Conservation (phyloP, 1,140 invertebrate genomes). For the Lepidotrigona ventralis region DNA sequence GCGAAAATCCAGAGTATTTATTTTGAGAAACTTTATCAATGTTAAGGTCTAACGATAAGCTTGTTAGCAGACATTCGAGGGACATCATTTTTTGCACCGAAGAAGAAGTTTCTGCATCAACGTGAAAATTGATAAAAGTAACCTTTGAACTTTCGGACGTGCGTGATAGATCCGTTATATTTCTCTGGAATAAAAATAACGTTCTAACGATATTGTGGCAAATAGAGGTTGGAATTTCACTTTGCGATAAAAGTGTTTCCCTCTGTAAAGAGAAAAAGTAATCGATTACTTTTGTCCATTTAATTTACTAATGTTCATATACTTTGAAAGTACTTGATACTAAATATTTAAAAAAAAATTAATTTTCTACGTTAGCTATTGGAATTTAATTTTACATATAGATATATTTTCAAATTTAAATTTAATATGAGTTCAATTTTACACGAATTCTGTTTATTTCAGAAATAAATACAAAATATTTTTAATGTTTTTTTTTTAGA, state of each 20-base stretch:
- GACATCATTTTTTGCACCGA: background rate
- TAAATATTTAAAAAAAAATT: too few species aligned
- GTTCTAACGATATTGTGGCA: background rate
- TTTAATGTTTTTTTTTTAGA: background rate
- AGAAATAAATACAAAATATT: background rate
- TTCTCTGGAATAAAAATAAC: background rate
- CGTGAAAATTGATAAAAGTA: background rate
- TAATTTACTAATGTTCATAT: too few species aligned
- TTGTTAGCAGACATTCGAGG: background rate
- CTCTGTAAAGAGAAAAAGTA: too few species aligned
- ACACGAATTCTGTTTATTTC: background rate
- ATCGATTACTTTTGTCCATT: too few species aligned
- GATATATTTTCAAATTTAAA: too few species aligned
- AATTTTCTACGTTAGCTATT: too few species aligned
- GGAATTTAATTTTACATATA: too few species aligned
- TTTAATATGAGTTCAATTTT: too few species aligned
- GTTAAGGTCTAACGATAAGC: background rate
- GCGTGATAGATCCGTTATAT: background rate
- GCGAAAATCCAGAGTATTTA: background rate
- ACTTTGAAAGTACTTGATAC: too few species aligned
- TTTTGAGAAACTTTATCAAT: background rate
- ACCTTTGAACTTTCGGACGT: background rate
- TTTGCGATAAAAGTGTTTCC: background rate
- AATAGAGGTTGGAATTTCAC: background rate
- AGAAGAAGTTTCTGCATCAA: background rate